A percentile compares a stretch with the other conserved stretches of the same genome.
Conservation (phyloP, 1,140 invertebrate genomes). For the Drosophila kohkoa region DNA sequence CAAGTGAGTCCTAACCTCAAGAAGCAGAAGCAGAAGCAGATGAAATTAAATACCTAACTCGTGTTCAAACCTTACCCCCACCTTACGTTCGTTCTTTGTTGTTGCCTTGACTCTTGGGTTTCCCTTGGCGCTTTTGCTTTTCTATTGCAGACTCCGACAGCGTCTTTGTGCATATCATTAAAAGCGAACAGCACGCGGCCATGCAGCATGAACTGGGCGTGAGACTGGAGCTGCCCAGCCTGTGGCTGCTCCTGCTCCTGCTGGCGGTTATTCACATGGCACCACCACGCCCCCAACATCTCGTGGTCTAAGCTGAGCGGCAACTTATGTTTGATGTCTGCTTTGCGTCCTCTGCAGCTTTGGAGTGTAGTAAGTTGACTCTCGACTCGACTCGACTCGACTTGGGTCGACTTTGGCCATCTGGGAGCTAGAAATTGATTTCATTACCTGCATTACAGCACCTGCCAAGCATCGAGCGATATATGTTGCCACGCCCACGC, state of each 20-base stretch:
- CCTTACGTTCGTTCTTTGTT: background rate
- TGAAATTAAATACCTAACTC: constrained; percentile 15
- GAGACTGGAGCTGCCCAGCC: constrained; percentile 61
- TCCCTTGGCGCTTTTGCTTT: background rate
- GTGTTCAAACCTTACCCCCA: background rate
- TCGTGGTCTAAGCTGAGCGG: constrained; percentile 53
- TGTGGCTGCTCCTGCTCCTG: constrained; percentile 64
- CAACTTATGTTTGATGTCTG: constrained; percentile 77
- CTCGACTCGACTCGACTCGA: background rate
- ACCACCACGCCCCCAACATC: background rate
- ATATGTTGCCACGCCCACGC: constrained; percentile 25
- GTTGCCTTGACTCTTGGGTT: background rate
- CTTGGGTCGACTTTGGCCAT: background rate
- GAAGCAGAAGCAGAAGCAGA: background rate
- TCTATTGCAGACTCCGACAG: constrained; percentile 84
- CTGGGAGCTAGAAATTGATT: constrained; percentile 50
- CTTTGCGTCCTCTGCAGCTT: constrained; percentile 17
- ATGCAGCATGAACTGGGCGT: constrained; percentile 86
- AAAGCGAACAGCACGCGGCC: constrained; percentile 88
- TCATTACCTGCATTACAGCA: constrained; percentile 56
- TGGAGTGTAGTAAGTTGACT: constrained; percentile 33
- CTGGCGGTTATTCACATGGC: constrained; percentile 41
- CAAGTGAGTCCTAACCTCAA: constrained; percentile 84
- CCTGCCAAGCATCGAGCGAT: constrained; percentile 10
- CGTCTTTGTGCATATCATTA: constrained; percentile 86